Evolutionary conservation across 2,113 vertebrate species (phyloP), one percentile per base, ranked within the genome.

Genomic region (Thunnus thynnus): DNA sequence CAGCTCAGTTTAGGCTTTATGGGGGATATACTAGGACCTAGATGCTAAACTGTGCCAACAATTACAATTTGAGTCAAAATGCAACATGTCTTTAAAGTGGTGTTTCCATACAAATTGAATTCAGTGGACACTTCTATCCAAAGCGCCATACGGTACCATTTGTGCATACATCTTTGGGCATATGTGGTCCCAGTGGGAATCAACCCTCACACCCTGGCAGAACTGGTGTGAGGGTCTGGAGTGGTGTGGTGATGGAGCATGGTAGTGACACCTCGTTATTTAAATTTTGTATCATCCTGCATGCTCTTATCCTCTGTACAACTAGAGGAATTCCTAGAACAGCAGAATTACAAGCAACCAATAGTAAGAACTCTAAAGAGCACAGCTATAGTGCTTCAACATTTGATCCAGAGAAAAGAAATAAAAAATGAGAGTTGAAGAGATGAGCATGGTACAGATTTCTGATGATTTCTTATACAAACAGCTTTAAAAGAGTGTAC

Each of bases 401-500:
- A 41, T 62, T 62, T 67, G 14, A 0, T 3, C 3, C 22, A 50
- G 3, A 58, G 22, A 52, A 66, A 44, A 62, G 12, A 85, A 57
- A 76, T 30, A 25, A 11, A 32, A 78, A 67, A 63, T 71, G 3
- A 52, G 36, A 55, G 27, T 4, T 74, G 36, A 68, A 78, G 56
- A 55, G 18, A 51, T 14, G 62, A 36, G 18, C 44, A 72, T 8
- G 46, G 55, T 9, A 55, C 69, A n/a, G 64, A 63, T 16, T 30
- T 67, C 1, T 44, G 54, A 50, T 54, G 56, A 66, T 66, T 63
- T 47, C 3, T 6, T 61, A 30, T 64, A 65, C 27, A 77, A 47
- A 55, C 9, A 67, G 52, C 41, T 57, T 55, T 55, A 78, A 65
- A 68, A 65, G 58, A 52, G 57, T 85, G 90, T 96, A 99, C 98